Evolutionary conservation across 1,140 invertebrate genomes (phyloP), one percentile per base, ranked within the genome.

Genomic region (Nasonia giraulti): DNA sequence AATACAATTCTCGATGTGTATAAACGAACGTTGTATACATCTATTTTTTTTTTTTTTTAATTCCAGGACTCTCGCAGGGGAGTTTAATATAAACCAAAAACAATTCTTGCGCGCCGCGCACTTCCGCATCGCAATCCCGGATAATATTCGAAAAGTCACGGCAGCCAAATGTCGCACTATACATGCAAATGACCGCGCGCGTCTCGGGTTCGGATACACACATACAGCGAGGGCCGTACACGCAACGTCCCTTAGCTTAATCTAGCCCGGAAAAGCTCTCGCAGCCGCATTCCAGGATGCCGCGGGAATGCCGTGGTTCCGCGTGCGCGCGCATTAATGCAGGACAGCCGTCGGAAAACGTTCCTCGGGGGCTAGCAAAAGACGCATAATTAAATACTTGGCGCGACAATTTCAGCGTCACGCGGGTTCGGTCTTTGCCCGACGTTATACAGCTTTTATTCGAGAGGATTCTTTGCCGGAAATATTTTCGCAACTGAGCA

Each of bases 111-210:
- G 14, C 12, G 11, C 14, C 2, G 47, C 47, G 14, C 47, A 14
- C 11, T 50, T 7, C 20, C 55, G 17, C 5, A n/a, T n/a, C 7
- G 20, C 6, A n/a, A 62, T 62, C 17, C 23, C 17, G 23, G 44
- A 12, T 44, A 17, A 66, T 7, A 80, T 80, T 80, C 17, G 31
- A 80, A 80, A 62, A 44, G 17, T 69, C 20, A 12, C 12, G 23
- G 50, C 33, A 69, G 62, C 68, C 62, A 12, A 62, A 62, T n/a
- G 69, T 62, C 0, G 17, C 8, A 89, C 87, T 88, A 87, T 87
- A 84, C 84, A 88, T 89, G 87, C 85, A 88, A 88, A 88, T 88
- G 31, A 20, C 31, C 4, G 47, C 8, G 17, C 17, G 17, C 66
- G 20, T 55, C 55, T 7, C 6, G 17, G 6, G 12, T 20, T 17